These are phyloP conservation scores for Falco berigora DNA, from an alignment of 2,797 vertebrate genomes.

Conservation along the genomic window DNA sequence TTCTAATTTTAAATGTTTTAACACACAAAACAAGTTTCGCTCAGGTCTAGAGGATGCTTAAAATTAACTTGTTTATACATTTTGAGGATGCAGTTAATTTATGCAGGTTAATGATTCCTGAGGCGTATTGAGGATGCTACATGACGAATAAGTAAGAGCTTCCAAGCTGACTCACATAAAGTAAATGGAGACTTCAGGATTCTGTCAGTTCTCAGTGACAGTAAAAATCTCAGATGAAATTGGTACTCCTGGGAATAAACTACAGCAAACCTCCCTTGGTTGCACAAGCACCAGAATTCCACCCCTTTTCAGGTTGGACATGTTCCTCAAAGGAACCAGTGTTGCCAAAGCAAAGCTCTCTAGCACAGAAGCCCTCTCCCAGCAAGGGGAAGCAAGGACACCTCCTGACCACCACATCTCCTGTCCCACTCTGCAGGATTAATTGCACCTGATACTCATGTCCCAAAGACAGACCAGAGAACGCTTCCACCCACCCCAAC, in stretches of 20 bases:
- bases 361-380: neutral
- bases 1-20: conserved; percentile 10
- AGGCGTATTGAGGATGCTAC: neutral
- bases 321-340: neutral
- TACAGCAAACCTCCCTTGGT: neutral
- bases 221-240: neutral
- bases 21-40: neutral
- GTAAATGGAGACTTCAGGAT: neutral
- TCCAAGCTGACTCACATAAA: neutral
- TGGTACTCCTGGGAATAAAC: neutral
- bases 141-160: neutral
- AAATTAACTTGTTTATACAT: conserved; percentile 50
- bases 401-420: neutral
- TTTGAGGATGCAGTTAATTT: conserved; percentile 42
- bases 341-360: neutral
- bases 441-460: accelerated
- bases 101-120: conserved; percentile 4
- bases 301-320: neutral
- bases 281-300: neutral
- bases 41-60: conserved; percentile 28
- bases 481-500: neutral
- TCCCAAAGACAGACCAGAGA: neutral
- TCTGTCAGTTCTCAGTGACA: neutral
- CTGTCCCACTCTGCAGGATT: neutral
- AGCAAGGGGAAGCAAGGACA: accelerated